Conservation (phyloP, 2,797 vertebrate genomes). For the Galagoides demidoff region DNA sequence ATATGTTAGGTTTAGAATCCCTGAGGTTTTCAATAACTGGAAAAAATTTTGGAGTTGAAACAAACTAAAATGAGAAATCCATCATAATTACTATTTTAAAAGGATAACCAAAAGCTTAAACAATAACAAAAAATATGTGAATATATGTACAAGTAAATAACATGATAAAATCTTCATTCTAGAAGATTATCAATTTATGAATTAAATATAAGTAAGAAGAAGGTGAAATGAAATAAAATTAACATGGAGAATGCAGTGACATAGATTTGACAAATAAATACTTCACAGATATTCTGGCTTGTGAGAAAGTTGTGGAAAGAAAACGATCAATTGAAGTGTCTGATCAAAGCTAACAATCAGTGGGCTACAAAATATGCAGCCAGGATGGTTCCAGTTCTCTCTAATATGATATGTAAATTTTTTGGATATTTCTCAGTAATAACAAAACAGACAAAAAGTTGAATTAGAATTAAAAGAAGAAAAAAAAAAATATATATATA, state of each 20-base stretch:
- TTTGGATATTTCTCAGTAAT: background rate
- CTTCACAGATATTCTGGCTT: background rate
- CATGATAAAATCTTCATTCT: background rate
- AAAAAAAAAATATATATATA: background rate
- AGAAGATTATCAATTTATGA: background rate
- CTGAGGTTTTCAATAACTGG: conserved; percentile 36
- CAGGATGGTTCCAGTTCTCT: background rate
- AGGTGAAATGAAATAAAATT: background rate
- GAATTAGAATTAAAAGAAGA: background rate
- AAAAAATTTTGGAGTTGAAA: conserved; percentile 41
- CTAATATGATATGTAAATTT: background rate
- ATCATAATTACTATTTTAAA: background rate
- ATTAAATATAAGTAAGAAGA: background rate
- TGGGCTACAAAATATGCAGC: background rate
- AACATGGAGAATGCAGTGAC: background rate
- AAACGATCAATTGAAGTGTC: background rate
- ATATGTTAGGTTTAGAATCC: background rate
- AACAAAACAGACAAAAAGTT: background rate
- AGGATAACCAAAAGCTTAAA: background rate
- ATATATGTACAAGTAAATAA: background rate
- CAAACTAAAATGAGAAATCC: conserved; percentile 13
- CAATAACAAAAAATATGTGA: background rate
- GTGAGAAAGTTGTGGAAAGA: background rate
- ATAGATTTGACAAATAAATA: background rate
- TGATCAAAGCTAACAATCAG: background rate